These are phyloP conservation scores for Dendrophyllia cribrosa DNA, from an alignment of 64 coral and sea anemone species.

Conservation along the genomic window DNA sequence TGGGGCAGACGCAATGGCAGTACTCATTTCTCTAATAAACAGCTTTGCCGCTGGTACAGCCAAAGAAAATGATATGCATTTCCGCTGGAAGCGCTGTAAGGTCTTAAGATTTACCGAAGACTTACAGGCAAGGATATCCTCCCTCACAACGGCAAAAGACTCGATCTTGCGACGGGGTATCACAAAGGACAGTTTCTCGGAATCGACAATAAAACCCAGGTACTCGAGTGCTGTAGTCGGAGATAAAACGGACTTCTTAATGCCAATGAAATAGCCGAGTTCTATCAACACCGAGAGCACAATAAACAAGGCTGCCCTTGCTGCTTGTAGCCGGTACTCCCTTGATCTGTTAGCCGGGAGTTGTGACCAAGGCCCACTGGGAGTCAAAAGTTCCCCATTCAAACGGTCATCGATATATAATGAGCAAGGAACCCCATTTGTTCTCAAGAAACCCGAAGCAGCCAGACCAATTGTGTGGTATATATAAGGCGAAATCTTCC, in stretches of 20 bases:
- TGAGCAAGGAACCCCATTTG: no score
- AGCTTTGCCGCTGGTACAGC: no score
- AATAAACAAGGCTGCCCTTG: not conserved
- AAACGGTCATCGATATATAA: conserved; percentile 45
- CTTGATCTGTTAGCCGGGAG: not conserved
- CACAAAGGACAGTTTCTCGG: conserved; percentile 1
- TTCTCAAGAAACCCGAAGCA: not conserved
- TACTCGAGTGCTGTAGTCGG: not conserved
- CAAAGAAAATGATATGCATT: conserved; percentile 14
- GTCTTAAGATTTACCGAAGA: not conserved
- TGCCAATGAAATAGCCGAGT: conserved; percentile 44
- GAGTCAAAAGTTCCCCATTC: conserved; percentile 11
- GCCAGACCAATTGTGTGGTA: no score
- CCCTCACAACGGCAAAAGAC: not conserved
- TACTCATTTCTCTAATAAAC: conserved; percentile 69
- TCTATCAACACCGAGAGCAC: conserved; percentile 12
- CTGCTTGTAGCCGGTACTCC: not conserved
- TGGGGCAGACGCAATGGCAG: not conserved
- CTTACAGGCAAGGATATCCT: not conserved
- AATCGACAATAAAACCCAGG: conserved; percentile 1
- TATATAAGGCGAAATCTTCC: no score
- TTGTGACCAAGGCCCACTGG: not conserved
- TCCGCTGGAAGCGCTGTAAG: conserved; percentile 10
- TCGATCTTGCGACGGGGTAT: not conserved
- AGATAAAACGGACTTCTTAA: conserved; percentile 30